Evolutionary conservation across 2,797 vertebrate species (phyloP), one percentile per base, ranked within the genome.

Genomic region (Hyperoplus immaculatus): DNA sequence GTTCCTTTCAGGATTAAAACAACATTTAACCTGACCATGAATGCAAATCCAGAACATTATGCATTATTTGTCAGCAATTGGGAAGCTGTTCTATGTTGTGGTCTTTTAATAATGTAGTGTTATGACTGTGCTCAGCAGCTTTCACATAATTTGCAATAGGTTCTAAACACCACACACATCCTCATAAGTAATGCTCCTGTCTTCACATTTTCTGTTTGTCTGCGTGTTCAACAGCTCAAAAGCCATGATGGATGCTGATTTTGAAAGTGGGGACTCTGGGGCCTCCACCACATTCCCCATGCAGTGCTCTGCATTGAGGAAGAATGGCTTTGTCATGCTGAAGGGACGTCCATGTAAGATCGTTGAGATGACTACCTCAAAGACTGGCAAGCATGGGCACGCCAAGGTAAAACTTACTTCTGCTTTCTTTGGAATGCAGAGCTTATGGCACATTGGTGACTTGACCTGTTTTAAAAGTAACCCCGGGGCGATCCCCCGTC

Each of bases 341-440:
- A 99, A 98, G 91, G 95, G 95, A 1, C 95, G 94, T 67, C 97
- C 98, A 16, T 99, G 97, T 90, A 99, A 98, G 94, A 99, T 99
- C 60, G 96, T 99, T 15, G 97, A 99, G 81, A 98, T 99, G 97
- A 94, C 96, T 87, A 99, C 98, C 80, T 99, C 98, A 12, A 99
- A 98, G 89, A 99, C 97, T 12, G 98, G 98, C 88, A 99, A 99
- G 91, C 98, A 99, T 38, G 97, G 98, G 42, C 97, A 99, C 71
- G 97, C 97, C 69, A 99, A 99, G 97, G 98, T 98, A 95, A 92
- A 53, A 54, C 1, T 3, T 5, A 1, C 18, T 11, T 2, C 1
- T 51, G 11, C 42, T 50, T 57, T 51, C 16, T 63, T 38, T 69
- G 62, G 60, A 83, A 80, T 85, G 42, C 39, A 46, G 9, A 39